A percentile compares a stretch with the other conserved stretches of the same genome.
phyloP scores from a whole-genome alignment of 2,888 invertebrate genomes.

The Drosophila fulvimacula region DNA sequence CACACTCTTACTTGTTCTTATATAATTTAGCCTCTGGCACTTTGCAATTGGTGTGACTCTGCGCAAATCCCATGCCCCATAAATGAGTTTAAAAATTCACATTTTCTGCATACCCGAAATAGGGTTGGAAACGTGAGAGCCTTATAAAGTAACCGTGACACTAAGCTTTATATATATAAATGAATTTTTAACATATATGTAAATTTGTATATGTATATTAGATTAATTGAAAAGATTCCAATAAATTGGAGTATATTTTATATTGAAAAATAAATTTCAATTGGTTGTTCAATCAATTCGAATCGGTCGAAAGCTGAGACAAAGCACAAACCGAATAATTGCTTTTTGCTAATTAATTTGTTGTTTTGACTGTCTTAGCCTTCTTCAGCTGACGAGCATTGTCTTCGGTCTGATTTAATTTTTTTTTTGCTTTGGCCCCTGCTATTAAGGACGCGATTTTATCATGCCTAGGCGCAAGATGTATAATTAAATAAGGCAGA shows the following conservation, averaged over 20 bases:
- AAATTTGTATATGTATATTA: background rate
- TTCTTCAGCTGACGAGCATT: constrained; percentile 27
- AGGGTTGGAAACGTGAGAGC: constrained; percentile 42
- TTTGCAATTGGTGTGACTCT: constrained; percentile 54
- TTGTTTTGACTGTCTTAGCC: constrained; percentile 75
- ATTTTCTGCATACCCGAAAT: constrained; percentile 34
- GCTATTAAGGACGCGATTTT: constrained; percentile 50
- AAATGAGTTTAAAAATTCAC: constrained; percentile 25
- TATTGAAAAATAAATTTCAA: constrained; percentile 52
- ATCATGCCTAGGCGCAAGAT: constrained; percentile 42
- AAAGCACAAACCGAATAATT: constrained; percentile 77
- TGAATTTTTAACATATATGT: background rate
- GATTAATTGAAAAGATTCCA: constrained; percentile 3
- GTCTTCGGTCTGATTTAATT: constrained; percentile 22
- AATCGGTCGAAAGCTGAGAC: constrained; percentile 31
- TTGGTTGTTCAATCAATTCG: constrained; percentile 40
- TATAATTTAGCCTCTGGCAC: constrained; percentile 60
- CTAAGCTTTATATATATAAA: constrained; percentile 1
- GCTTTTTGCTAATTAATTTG: constrained; percentile 84
- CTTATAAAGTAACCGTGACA: constrained; percentile 10
- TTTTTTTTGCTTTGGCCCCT: constrained; percentile 32
- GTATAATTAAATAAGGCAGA: constrained; percentile 66
- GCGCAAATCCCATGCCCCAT: constrained; percentile 18
- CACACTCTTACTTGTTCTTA: constrained; percentile 31
- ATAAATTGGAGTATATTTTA: constrained; percentile 31